These are phyloP conservation scores for Colletes collaris DNA, from an alignment of 2,888 invertebrate species.

Conservation along the genomic window DNA sequence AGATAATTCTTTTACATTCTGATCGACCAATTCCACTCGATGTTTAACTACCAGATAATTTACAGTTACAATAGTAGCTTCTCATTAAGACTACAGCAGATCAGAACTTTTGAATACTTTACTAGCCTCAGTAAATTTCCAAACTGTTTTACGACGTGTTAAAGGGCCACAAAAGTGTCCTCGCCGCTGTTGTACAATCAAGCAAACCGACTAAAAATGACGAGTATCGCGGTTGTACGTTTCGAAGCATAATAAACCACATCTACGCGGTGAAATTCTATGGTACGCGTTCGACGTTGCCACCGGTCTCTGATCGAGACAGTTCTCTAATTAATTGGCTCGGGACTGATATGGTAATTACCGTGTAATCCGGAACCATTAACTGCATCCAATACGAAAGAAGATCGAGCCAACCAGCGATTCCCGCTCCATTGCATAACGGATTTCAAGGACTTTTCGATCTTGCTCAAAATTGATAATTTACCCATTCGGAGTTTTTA, in stretches of 20 bases:
- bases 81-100: conserved; percentile 31
- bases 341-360: conserved; percentile 19
- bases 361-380: conserved; percentile 3
- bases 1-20: not conserved
- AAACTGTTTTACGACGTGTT: conserved; percentile 20
- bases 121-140: conserved; percentile 30
- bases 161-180: not conserved
- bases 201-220: conserved; percentile 4
- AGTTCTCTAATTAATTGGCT: conserved; percentile 14
- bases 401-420: too few relatives aligned
- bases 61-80: not conserved
- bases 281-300: not conserved
- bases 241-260: conserved; percentile 20
- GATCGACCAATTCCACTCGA: not conserved
- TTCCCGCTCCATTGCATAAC: too few relatives aligned
- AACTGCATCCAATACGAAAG: not conserved
- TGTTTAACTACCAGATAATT: conserved; percentile 16
- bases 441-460: too few relatives aligned
- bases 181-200: conserved; percentile 3
- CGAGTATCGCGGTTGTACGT: not conserved
- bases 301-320: conserved; percentile 23
- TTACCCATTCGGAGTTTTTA: too few relatives aligned
- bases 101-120: conserved; percentile 30
- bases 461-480: too few relatives aligned
- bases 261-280: conserved; percentile 1